Evolutionary conservation across 1,140 invertebrate species (phyloP), one percentile per base, ranked within the genome.

Genomic region (Hirudo medicinalis): DNA sequence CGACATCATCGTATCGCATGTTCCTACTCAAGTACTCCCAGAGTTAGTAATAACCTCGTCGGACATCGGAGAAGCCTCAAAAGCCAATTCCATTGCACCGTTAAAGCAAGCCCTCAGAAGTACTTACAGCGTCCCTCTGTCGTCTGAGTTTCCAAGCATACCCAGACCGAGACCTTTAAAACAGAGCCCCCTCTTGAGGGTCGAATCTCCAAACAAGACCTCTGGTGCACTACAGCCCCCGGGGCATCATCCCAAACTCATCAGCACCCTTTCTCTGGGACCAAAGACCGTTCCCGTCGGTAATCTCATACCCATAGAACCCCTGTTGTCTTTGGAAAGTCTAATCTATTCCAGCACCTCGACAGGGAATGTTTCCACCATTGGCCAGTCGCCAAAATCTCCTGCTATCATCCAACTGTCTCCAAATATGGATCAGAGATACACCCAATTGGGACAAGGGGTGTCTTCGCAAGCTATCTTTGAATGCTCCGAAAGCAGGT

Each of bases 81-180:
- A 49, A 49, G 43, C 43, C 43, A 49, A 49, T 49, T 9, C 43
- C 43, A 17, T 49, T 49, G 43, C 43, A 49, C 43, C 43, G 15
- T 13, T 49, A 17, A 63, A 63, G 19, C 57, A 63, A 15, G 8
- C 57, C 22, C 22, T 63, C 57, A 63, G 57, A 63, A 32, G 8
- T 25, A 63, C 57, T 13, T 63, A 32, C 19, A 63, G 57, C 29
- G 57, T 63, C 17, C 57, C 57, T 25, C 15, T 63, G 29, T 63
- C 57, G 11, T 22, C 57, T 32, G 29, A 63, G 22, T 63, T 63
- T 63, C 57, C 22, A 2, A 63, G 57, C 19, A 25, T 63, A 32
- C 57, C 57, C 22, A 63, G 57, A n/a, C 57, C 57, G 3, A 63
- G 57, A 63, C 57, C 57, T 63, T 9, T 63, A n/a, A 63, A 63